phyloP scores from a whole-genome alignment of 1,140 invertebrate species.

The Leptinotarsa defecta region DNA sequence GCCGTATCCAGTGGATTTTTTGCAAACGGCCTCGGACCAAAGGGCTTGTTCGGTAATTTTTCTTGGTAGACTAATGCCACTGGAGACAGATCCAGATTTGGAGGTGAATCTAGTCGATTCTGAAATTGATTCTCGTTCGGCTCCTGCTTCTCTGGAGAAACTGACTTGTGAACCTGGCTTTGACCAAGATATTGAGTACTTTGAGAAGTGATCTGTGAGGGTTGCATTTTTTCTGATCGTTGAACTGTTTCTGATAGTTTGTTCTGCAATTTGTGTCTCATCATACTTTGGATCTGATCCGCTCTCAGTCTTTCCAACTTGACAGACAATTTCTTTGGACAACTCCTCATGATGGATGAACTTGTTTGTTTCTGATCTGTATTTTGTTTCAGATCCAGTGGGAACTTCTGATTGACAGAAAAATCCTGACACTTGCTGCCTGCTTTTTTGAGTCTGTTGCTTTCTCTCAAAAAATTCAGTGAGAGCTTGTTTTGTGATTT shows the following conservation, averaged over 20 bases:
- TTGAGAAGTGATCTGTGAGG: neutral
- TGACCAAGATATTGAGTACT: neutral
- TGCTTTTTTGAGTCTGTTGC: constrained; percentile 3
- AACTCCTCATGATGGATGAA: neutral
- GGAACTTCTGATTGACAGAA: neutral
- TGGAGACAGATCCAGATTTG: neutral
- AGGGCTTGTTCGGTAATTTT: no score
- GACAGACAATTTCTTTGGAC: neutral
- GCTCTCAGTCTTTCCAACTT: neutral
- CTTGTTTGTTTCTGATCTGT: neutral
- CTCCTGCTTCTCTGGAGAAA: neutral
- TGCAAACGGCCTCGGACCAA: no score
- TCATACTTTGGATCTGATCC: neutral
- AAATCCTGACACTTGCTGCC: constrained; percentile 7
- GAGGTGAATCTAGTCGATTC: neutral
- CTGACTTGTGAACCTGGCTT: neutral
- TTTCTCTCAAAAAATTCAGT: constrained; percentile 16
- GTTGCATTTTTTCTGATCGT: neutral
- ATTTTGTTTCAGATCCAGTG: neutral
- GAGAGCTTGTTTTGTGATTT: constrained; percentile 25
- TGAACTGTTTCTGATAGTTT: neutral
- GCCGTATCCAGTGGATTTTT: no score
- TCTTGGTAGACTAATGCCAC: no score
- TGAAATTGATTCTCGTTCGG: neutral
- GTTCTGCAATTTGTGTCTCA: neutral